phyloP scores from a whole-genome alignment of 2,888 invertebrate species.

The Tachina fera region DNA sequence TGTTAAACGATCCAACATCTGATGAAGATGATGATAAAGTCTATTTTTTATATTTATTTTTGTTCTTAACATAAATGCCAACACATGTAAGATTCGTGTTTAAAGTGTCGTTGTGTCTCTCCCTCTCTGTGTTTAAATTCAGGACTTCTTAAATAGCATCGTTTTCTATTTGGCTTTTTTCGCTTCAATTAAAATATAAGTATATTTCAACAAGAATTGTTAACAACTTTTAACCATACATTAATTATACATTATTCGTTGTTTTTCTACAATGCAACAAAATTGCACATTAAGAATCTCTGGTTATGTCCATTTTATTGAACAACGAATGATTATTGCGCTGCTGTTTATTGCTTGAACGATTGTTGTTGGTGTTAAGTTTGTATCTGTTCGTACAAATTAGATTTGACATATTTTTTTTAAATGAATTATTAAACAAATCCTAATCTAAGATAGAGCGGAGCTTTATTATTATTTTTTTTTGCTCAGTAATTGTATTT shows the following conservation, averaged over 20 bases:
- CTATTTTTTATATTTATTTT: conserved; percentile 34
- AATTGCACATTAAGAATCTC: conserved; percentile 20
- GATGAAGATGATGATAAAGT: conserved; percentile 68
- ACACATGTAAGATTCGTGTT: conserved; percentile 68
- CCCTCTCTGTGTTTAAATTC: background rate
- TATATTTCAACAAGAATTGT: background rate
- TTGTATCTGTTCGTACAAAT: conserved; percentile 72
- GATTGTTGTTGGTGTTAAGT: conserved; percentile 68
- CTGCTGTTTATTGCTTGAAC: conserved; percentile 36
- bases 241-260: background rate
- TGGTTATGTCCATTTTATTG: conserved; percentile 41
- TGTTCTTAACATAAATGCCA: conserved; percentile 62
- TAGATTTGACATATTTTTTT: conserved; percentile 71
- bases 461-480: background rate
- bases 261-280: background rate
- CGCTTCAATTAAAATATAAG: background rate
- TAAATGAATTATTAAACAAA: conserved; percentile 62
- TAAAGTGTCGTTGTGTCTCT: conserved; percentile 55
- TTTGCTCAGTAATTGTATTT: background rate
- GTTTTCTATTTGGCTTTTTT: background rate
- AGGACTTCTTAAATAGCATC: conserved; percentile 36
- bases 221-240: background rate
- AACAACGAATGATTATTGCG: conserved; percentile 33
- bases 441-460: conserved; percentile 36
- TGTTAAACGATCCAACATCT: conserved; percentile 66